A percentile compares a stretch with the other conserved stretches of the same genome.
These are phyloP conservation scores for Drosophila kuntzei DNA, from an alignment of 2,888 invertebrate genomes.

Conservation along the genomic window DNA sequence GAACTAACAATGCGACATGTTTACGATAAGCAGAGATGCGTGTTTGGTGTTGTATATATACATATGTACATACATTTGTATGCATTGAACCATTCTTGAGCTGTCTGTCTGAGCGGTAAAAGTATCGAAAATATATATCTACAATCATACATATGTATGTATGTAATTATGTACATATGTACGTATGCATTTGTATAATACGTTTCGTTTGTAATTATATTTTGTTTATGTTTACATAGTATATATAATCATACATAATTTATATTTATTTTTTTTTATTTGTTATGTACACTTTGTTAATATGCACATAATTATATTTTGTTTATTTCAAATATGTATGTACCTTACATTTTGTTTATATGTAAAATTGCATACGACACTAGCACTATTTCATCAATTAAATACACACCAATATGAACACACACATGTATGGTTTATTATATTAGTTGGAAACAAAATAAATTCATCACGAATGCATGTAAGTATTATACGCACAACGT, in stretches of 20 bases:
- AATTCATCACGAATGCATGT: constrained; percentile 13
- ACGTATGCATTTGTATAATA: constrained; percentile 17
- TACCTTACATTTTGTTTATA: constrained; percentile 53
- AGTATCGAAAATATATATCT: constrained; percentile 16
- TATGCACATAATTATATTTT: constrained; percentile 30
- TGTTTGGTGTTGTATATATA: constrained; percentile 25
- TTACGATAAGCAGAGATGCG: constrained; percentile 50
- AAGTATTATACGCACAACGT: constrained; percentile 36
- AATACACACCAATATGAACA: constrained; percentile 23
- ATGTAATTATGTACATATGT: constrained; percentile 5
- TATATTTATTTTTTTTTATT: constrained; percentile 16
- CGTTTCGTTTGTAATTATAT: constrained; percentile 19
- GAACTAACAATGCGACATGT: constrained; percentile 41
- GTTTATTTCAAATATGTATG: constrained; percentile 24
- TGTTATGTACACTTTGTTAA: constrained; percentile 31
- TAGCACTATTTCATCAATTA: constrained; percentile 41
- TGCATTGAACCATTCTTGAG: constrained; percentile 39
- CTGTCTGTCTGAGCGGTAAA: constrained; percentile 45
- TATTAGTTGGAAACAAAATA: constrained; percentile 8
- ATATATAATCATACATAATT: constrained; percentile 7
- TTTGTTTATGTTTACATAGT: constrained; percentile 23
- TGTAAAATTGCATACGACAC: constrained; percentile 37
- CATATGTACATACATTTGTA: constrained; percentile 8
- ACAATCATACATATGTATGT: neutral
- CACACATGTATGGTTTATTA: constrained; percentile 1